A percentile compares a stretch with the other conserved stretches of the same genome.
These are phyloP conservation scores for Drosophila orosa DNA, from an alignment of 1,140 invertebrate genomes.

Conservation along the genomic window DNA sequence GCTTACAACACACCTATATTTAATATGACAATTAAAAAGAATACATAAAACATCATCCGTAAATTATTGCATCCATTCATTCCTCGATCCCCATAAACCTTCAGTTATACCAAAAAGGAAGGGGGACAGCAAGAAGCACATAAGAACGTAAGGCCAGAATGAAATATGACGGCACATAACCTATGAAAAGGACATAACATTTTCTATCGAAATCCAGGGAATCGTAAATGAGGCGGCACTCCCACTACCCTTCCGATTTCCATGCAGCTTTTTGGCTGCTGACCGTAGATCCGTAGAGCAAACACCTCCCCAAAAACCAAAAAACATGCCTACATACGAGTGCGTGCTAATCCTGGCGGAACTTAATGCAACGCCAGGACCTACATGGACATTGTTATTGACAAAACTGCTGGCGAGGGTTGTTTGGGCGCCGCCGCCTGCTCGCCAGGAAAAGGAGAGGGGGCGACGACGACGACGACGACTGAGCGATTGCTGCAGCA, in stretches of 20 bases:
- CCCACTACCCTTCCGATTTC: conserved; percentile 9
- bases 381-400: conserved; percentile 60
- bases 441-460: conserved; percentile 3
- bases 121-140: too few species aligned
- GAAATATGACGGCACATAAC: conserved; percentile 3
- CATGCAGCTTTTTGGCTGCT: conserved; percentile 32
- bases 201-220: not conserved
- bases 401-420: conserved; percentile 76
- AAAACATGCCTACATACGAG: not conserved
- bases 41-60: not conserved
- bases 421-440: conserved; percentile 59
- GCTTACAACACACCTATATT: not conserved
- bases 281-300: conserved; percentile 36
- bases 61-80: conserved; percentile 4
- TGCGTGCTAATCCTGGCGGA: conserved; percentile 68
- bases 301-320: conserved; percentile 11
- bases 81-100: not conserved
- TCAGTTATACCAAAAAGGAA: conserved; percentile 1
- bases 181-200: conserved; percentile 22
- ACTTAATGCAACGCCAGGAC: conserved; percentile 47
- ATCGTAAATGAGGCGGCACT: conserved; percentile 13
- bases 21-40: not conserved
- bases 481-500: conserved; percentile 78
- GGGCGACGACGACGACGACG: not conserved
- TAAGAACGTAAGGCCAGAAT: not conserved